Percentiles rank a stretch among this genome's conserved stretches.
These are phyloP conservation scores for Lepisosteus osseus DNA, from an alignment of 2,113 vertebrate genomes.

Conservation along the genomic window DNA sequence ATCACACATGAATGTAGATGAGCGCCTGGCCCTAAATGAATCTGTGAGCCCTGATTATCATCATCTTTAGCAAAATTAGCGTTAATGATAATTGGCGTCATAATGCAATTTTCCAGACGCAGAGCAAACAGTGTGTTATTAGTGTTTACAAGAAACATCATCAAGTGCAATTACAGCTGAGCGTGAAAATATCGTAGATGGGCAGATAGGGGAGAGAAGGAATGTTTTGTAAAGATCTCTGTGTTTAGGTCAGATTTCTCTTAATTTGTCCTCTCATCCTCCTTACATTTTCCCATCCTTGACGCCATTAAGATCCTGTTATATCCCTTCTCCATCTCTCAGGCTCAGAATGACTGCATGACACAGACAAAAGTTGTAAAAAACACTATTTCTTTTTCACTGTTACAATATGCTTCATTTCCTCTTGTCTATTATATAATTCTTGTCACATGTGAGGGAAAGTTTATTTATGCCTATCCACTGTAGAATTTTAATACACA, in stretches of 20 bases:
- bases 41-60: conserved; percentile 4
- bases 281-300: not conserved
- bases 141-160: conserved; percentile 20
- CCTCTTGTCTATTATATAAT: too few relatives aligned
- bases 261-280: conserved; percentile 11
- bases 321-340: too few relatives aligned
- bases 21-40: conserved; percentile 2
- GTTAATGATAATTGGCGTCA: conserved; percentile 16
- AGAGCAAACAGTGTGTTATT: conserved; percentile 11
- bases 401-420: too few relatives aligned
- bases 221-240: not conserved
- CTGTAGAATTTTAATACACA: too few relatives aligned
- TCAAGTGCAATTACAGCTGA: conserved; percentile 2
- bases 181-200: not conserved
- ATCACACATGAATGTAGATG: not conserved
- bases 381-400: too few relatives aligned
- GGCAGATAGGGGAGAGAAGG: conserved; percentile 6
- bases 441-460: too few relatives aligned
- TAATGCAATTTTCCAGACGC: conserved; percentile 15
- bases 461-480: too few relatives aligned
- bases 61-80: conserved; percentile 14
- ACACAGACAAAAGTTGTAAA: too few relatives aligned
- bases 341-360: too few relatives aligned
- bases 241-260: not conserved
- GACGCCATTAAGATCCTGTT: not conserved